These are phyloP conservation scores for Pristionchus pacificus DNA, from an alignment of 1,140 invertebrate species.

Conservation along the genomic window DNA sequence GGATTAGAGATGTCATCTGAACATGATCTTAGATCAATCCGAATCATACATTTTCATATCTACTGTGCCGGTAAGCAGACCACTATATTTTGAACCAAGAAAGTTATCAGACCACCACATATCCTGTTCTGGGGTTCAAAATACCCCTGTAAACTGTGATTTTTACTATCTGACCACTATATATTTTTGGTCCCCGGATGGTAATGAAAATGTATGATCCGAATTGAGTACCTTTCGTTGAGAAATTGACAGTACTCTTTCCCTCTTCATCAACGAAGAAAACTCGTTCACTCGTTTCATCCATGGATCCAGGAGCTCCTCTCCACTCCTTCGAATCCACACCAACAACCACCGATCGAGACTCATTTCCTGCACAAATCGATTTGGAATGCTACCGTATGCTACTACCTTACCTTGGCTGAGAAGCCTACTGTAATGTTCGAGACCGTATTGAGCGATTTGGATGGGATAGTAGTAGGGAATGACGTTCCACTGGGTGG, in stretches of 20 bases:
- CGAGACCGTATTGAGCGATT: conserved; percentile 92
- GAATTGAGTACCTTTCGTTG: conserved; percentile 19
- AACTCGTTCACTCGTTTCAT: conserved; percentile 25
- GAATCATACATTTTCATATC: no score
- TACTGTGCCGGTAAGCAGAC: no score
- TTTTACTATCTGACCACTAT: no score
- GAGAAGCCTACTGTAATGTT: conserved; percentile 75
- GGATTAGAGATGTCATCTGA: conserved; percentile 19
- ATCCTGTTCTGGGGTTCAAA: no score
- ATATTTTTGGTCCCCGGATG: no score
- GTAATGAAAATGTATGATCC: no score
- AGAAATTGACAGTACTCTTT: conserved; percentile 21
- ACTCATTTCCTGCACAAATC: background rate
- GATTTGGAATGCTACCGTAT: background rate
- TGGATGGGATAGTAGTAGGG: conserved; percentile 93
- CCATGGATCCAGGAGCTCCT: conserved; percentile 21
- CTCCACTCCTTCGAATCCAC: conserved; percentile 27
- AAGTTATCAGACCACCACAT: no score
- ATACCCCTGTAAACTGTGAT: no score
- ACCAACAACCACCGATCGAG: conserved; percentile 13
- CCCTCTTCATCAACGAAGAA: conserved; percentile 24
- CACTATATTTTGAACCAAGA: no score
- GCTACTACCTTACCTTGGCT: conserved; percentile 15
- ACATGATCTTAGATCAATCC: conserved; percentile 12
- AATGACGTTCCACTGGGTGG: conserved; percentile 81